phyloP scores from a whole-genome alignment of 2,797 vertebrate species.

The Myotis pilosus region DNA sequence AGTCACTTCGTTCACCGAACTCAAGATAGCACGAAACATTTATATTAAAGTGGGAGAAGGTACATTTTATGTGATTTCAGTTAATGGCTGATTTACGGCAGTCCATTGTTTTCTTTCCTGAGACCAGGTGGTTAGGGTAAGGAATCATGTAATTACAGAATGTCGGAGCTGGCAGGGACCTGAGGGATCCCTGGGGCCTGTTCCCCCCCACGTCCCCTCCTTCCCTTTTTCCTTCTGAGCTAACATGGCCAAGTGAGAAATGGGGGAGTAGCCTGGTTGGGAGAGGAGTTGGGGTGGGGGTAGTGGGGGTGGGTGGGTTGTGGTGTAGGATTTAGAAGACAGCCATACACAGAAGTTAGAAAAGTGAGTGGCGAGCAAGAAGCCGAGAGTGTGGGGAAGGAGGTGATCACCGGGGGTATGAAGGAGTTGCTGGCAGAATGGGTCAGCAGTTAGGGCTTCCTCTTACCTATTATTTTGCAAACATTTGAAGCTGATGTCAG shows the following conservation, averaged over 20 bases:
- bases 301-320: too few relatives aligned
- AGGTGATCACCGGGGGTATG: too few relatives aligned
- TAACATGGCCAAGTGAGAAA: not conserved
- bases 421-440: not conserved
- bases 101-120: not conserved
- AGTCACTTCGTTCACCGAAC: slow-evolving; percentile 97
- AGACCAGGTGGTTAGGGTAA: slow-evolving; percentile 19
- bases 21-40: slow-evolving; percentile 93
- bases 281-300: not conserved
- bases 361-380: not conserved
- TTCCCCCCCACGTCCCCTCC: not conserved
- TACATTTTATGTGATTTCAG: slow-evolving; percentile 77
- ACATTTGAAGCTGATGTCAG: not conserved
- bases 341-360: not conserved
- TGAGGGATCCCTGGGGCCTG: not conserved
- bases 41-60: slow-evolving; percentile 99
- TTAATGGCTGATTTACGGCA: slow-evolving; percentile 15
- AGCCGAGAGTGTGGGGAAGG: not conserved
- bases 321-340: not conserved
- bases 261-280: not conserved
- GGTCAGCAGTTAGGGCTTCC: not conserved
- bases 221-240: not conserved
- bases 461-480: not conserved
- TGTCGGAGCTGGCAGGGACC: not conserved
- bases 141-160: not conserved